Percentiles rank a stretch among this genome's conserved stretches.
Evolutionary conservation across 2,888 invertebrate species (phyloP).

Genomic region (Tuta absoluta): DNA sequence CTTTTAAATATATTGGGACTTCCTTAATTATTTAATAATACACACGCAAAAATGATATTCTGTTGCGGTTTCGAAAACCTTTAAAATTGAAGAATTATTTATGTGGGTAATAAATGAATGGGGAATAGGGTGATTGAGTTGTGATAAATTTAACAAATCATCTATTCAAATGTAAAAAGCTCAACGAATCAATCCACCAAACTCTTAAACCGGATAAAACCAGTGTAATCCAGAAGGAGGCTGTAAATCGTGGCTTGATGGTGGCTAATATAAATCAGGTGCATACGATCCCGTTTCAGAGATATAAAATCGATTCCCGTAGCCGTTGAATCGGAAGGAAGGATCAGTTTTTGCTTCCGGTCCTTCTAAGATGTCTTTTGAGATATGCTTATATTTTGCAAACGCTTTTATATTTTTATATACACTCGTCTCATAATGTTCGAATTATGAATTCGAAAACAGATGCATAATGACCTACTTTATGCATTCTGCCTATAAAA

Average conservation of each 20-base stretch:
- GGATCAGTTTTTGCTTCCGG: conserved; percentile 51
- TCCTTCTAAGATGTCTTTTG: conserved; percentile 25
- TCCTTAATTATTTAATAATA: too few species aligned
- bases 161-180: neutral
- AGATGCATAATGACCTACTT: too few species aligned
- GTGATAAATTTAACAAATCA: too few species aligned
- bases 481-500: too few species aligned
- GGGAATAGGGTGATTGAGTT: too few species aligned
- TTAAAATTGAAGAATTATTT: too few species aligned
- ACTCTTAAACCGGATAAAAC: conserved; percentile 38
- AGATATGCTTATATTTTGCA: conserved; percentile 8
- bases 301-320: conserved; percentile 51
- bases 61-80: too few species aligned
- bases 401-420: neutral
- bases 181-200: conserved; percentile 23
- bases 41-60: too few species aligned
- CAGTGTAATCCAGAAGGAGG: conserved; percentile 48
- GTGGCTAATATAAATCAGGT: conserved; percentile 54
- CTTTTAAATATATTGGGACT: too few species aligned
- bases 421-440: too few species aligned
- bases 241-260: conserved; percentile 53
- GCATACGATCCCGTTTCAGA: conserved; percentile 47
- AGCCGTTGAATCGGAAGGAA: conserved; percentile 46
- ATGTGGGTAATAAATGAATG: too few species aligned
- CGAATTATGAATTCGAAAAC: too few species aligned